Conservation (phyloP, 1,140 invertebrate species). For the Sycophila sp. region DNA sequence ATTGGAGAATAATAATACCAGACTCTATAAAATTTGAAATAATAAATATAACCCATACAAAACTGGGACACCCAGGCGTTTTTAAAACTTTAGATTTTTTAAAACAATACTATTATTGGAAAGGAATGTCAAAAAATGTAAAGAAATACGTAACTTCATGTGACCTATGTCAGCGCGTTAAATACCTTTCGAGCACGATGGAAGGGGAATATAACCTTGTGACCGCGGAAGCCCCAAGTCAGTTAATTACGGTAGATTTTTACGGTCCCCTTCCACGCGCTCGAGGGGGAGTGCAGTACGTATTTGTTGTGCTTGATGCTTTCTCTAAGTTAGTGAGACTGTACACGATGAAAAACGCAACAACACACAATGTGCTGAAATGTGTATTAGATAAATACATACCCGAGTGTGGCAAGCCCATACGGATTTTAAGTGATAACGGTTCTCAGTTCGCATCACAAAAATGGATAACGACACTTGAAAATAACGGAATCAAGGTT, state of each 20-base stretch:
- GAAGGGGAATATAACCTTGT: neutral
- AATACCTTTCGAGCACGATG: neutral
- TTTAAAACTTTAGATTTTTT: neutral
- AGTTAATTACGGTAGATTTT: constrained; percentile 29
- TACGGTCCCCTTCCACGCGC: constrained; percentile 19
- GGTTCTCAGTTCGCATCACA: constrained; percentile 42
- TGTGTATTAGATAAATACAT: constrained; percentile 21
- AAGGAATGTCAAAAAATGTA: neutral
- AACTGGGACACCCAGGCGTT: neutral
- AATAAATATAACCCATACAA: neutral
- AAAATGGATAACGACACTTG: constrained; percentile 34
- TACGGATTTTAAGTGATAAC: constrained; percentile 33
- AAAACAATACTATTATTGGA: neutral
- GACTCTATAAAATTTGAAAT: neutral
- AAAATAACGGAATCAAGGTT: constrained; percentile 16
- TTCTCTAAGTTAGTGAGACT: constrained; percentile 21
- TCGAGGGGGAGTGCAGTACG: constrained; percentile 13
- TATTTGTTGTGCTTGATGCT: constrained; percentile 13
- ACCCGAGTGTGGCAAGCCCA: neutral
- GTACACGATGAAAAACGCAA: constrained; percentile 4
- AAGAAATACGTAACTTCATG: neutral
- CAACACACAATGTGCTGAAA: neutral
- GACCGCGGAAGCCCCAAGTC: neutral
- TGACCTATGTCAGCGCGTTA: constrained; percentile 4
- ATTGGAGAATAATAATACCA: neutral